A percentile compares a stretch with the other conserved stretches of the same genome.
These are phyloP conservation scores for Alosa sapidissima DNA, from an alignment of 2,797 vertebrate genomes.

Conservation along the genomic window DNA sequence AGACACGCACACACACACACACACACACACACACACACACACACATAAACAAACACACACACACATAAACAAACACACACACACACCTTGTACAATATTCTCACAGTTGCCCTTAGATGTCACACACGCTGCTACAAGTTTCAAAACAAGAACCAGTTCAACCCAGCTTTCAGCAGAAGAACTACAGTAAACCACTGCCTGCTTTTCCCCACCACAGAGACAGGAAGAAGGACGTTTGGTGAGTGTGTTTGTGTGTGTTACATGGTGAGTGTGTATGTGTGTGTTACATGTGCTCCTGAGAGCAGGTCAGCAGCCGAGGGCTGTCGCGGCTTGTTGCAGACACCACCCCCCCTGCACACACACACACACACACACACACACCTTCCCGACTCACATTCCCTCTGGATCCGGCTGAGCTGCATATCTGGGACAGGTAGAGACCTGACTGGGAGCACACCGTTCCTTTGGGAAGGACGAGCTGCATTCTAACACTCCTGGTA, in stretches of 20 bases:
- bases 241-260: no score
- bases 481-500: not conserved
- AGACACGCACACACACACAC: constrained; percentile 23
- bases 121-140: not conserved
- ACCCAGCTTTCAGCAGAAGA: not conserved
- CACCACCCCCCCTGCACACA: constrained; percentile 61
- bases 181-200: not conserved
- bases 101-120: no score
- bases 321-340: constrained; percentile 78
- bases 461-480: constrained; percentile 13
- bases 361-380: constrained; percentile 11
- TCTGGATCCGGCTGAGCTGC: constrained; percentile 75
- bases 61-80: not conserved
- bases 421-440: constrained; percentile 72
- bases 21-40: not conserved
- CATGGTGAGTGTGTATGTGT: not conserved
- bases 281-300: not conserved
- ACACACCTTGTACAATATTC: not conserved
- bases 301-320: constrained; percentile 55
- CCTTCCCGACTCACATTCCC: constrained; percentile 75
- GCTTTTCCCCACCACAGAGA: not conserved
- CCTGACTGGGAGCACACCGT: constrained; percentile 56
- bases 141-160: not conserved
- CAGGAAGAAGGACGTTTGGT: no score
- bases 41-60: no score